Base-by-base conservation (phyloP, 2,888 invertebrate genomes). In the Nomada fabriciana region DNA sequence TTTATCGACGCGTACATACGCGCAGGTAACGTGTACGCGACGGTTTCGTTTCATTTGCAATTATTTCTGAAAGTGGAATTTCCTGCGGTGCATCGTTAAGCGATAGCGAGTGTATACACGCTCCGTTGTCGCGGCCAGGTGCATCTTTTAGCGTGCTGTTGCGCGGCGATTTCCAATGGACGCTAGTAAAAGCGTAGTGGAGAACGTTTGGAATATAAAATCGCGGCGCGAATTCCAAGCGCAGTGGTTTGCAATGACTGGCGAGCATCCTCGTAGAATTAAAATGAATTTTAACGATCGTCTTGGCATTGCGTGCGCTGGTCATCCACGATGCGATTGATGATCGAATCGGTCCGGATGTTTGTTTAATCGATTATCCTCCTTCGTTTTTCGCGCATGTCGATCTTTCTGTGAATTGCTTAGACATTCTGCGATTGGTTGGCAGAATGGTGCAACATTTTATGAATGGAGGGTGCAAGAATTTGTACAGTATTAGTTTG, bases 201-300 rank as follows among this genome's bases (percentile, higher is more conserved):
- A 53, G 11, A 18, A 29, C 20, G 64, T 60, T 15, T 13, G 25
- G 53, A 79, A 65, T 79, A 74, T 42, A 74, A 74, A 69, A 69
- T 55, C 47, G 18, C 52, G 20, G 25, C 23, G 59, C 36, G 73
- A 73, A 81, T 79, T 81, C 81, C 80, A 7, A 73, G 69, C 53
- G 47, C 15, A 18, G 18, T 53, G n/a, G n/a, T n/a, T n/a, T n/a
- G n/a, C n/a, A n/a, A n/a, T n/a, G 73, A 65, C 18, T 47, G 53
- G 23, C 10, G 29, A 29, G 29, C 43, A 36, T 59, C 29, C 20
- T 61, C 43, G 52, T 9, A 42, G 76, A 72, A 79, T 85, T 79
- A 70, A 50, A 76, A 85, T 82, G 67, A 63, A 53, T 47, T 42
- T 55, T 18, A 25, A 36, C 20, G 43, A 72, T 29, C 18, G 20